A percentile compares a stretch with the other conserved stretches of the same genome.
phyloP scores from a whole-genome alignment of 2,797 vertebrate species.

The Sardinella longiceps region DNA sequence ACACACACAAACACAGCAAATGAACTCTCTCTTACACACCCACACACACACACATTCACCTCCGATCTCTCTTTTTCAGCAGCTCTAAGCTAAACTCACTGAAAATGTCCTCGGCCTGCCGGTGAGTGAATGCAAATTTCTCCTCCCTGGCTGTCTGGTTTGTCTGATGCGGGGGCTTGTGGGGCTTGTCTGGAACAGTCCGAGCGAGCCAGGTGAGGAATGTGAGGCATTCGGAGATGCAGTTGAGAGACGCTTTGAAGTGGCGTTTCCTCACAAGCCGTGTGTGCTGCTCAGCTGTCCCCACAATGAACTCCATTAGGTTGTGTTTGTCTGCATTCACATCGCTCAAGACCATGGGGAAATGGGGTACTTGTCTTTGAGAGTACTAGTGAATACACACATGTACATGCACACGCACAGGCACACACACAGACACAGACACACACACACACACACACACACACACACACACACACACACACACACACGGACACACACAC shows the following conservation, averaged over 20 bases:
- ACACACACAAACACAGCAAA: background rate
- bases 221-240: background rate
- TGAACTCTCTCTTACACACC: too few species aligned
- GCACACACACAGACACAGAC: background rate
- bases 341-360: background rate
- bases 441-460: background rate
- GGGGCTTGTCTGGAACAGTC: background rate
- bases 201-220: background rate
- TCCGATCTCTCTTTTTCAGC: background rate
- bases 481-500: slow-evolving; percentile 51
- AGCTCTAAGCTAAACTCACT: background rate
- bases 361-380: background rate
- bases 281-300: background rate
- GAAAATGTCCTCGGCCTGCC: background rate
- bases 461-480: background rate
- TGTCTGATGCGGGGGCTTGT: background rate
- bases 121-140: background rate
- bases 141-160: background rate
- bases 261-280: background rate
- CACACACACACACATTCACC: background rate
- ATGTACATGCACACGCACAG: background rate
- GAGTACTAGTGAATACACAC: background rate
- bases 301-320: background rate
- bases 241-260: background rate
- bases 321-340: background rate